phyloP scores from a whole-genome alignment of 1,140 invertebrate species.

The Pissodes strobi region DNA sequence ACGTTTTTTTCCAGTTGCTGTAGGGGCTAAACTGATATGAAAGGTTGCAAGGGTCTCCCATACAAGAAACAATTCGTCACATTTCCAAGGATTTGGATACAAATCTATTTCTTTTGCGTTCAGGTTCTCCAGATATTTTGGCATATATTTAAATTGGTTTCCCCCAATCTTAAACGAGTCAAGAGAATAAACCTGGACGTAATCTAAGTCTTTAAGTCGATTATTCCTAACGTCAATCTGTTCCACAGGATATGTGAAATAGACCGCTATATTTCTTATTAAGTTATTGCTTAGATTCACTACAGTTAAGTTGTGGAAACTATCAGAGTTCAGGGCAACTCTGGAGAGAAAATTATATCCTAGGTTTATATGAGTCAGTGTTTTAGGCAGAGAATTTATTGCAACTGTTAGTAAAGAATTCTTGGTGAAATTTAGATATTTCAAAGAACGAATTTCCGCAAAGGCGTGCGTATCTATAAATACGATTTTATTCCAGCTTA shows the following conservation, averaged over 20 bases:
- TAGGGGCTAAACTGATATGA: neutral
- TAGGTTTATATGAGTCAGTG: neutral
- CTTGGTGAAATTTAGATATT: neutral
- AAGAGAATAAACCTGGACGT: neutral
- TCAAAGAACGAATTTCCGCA: neutral
- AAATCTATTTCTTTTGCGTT: neutral
- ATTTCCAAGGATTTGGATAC: slow-evolving; percentile 19
- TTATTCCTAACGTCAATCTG: neutral
- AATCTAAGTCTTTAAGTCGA: neutral
- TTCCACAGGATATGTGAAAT: neutral
- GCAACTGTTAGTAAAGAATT: neutral
- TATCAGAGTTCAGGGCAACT: slow-evolving; percentile 2
- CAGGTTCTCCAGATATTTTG: slow-evolving; percentile 3
- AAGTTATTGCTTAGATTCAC: slow-evolving; percentile 3
- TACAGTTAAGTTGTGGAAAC: neutral
- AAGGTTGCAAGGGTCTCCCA: neutral
- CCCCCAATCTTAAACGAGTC: neutral
- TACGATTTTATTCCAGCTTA: slow-evolving; percentile 13
- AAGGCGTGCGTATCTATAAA: slow-evolving; percentile 9
- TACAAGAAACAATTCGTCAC: neutral
- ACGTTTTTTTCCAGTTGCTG: neutral
- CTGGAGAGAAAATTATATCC: neutral
- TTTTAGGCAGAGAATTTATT: neutral
- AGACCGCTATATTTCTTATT: slow-evolving; percentile 5
- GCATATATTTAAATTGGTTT: neutral